These are phyloP conservation scores for Steinernema carpocapsae DNA, from an alignment of 2,888 invertebrate species.

Conservation along the genomic window DNA sequence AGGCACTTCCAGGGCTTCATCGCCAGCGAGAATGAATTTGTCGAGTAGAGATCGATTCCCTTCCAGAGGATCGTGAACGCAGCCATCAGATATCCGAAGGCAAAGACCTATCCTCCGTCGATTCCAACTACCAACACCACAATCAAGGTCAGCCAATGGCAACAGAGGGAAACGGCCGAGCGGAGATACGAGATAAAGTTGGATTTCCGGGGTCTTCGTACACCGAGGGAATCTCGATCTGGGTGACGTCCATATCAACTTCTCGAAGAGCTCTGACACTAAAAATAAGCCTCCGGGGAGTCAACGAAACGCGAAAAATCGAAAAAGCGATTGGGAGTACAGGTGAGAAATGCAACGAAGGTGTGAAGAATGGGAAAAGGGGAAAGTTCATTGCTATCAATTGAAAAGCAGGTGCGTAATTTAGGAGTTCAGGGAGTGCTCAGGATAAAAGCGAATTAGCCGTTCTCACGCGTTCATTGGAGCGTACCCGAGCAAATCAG, in stretches of 20 bases:
- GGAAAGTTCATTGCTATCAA: too few species aligned
- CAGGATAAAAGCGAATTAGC: too few species aligned
- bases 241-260: conserved; percentile 18
- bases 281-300: not conserved
- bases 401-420: too few species aligned
- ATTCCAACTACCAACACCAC: conserved; percentile 77
- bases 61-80: conserved; percentile 96
- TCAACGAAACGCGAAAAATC: not conserved
- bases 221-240: conserved; percentile 25
- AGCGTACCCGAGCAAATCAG: too few species aligned
- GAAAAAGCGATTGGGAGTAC: not conserved
- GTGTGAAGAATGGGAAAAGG: too few species aligned
- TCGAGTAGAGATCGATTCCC: conserved; percentile 83
- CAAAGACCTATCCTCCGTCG: conserved; percentile 79
- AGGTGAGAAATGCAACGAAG: too few species aligned
- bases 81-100: conserved; percentile 89
- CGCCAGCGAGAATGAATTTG: conserved; percentile 4
- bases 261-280: conserved; percentile 9
- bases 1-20: conserved; percentile 25
- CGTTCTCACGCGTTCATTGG: too few species aligned
- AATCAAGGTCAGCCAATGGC: conserved; percentile 31
- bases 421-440: too few species aligned
- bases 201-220: conserved; percentile 18
- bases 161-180: conserved; percentile 31
- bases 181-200: conserved; percentile 18